Conservation (phyloP, 37 sponge, comb jelly and placozoan genomes). For the Tethya wilhelma region DNA sequence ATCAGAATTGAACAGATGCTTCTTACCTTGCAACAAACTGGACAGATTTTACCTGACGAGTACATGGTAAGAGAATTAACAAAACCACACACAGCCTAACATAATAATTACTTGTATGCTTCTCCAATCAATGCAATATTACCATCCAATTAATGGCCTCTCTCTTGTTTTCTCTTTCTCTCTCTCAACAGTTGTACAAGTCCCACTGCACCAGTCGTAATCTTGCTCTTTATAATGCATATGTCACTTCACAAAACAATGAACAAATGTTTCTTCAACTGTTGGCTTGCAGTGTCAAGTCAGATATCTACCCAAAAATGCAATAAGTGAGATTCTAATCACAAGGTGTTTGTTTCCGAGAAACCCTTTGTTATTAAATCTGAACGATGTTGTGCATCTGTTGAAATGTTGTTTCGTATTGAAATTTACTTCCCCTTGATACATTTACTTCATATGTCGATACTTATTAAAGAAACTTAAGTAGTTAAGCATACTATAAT, state of each 20-base stretch:
- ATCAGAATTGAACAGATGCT: constrained; percentile 7
- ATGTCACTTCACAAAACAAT: constrained; percentile 1
- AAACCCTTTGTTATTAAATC: neutral
- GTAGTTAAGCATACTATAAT: no score
- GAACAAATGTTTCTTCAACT: neutral
- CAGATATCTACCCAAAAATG: no score
- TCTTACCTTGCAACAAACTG: neutral
- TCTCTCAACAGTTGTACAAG: neutral
- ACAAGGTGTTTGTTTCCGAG: constrained; percentile 42
- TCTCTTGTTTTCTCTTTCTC: neutral
- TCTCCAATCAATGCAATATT: neutral
- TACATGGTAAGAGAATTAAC: constrained; percentile 1
- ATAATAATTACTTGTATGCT: neutral
- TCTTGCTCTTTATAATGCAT: neutral
- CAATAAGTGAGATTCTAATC: no score
- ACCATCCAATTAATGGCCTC: neutral
- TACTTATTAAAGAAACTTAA: no score
- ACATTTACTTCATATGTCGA: no score
- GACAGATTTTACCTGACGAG: neutral
- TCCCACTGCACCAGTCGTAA: neutral
- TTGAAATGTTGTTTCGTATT: constrained; percentile 37
- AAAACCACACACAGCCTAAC: neutral
- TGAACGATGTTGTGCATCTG: constrained; percentile 48
- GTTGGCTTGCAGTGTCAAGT: constrained; percentile 26
- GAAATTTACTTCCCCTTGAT: no score